Evolutionary conservation across 1,140 invertebrate genomes (phyloP).

Genomic region (Hyles vespertilio): DNA sequence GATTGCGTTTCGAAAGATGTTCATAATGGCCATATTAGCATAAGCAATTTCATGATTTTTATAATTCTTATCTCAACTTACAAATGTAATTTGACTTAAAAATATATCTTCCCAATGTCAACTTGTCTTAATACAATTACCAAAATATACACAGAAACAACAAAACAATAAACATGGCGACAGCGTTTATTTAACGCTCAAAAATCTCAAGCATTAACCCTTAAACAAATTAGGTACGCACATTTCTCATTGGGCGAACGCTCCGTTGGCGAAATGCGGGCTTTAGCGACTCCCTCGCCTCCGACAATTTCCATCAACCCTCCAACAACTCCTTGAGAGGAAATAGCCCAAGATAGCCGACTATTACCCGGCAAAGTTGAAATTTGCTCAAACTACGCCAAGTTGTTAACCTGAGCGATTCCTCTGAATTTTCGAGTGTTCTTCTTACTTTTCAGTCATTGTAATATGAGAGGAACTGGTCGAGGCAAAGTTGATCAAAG

Average conservation of each 20-base stretch:
- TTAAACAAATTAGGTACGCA: slow-evolving; percentile 17
- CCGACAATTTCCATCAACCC: slow-evolving; percentile 19
- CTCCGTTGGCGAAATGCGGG: slow-evolving; percentile 14
- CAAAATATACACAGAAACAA: too few species aligned
- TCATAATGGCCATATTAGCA: too few species aligned
- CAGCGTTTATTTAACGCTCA: not conserved
- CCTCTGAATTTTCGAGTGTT: slow-evolving; percentile 3
- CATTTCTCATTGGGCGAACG: slow-evolving; percentile 11
- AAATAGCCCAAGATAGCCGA: slow-evolving; percentile 24
- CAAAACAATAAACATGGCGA: too few species aligned
- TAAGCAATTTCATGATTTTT: too few species aligned
- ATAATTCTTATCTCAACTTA: too few species aligned
- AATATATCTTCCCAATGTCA: too few species aligned
- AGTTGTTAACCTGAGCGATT: slow-evolving; percentile 32
- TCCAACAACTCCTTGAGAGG: slow-evolving; percentile 20
- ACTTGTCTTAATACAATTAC: too few species aligned
- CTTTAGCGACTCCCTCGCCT: not conserved
- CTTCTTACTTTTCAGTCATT: too few species aligned
- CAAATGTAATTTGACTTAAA: too few species aligned
- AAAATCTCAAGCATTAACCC: slow-evolving; percentile 14
- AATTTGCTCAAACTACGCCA: slow-evolving; percentile 33
- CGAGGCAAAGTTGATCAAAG: too few species aligned
- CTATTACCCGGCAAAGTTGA: slow-evolving; percentile 29
- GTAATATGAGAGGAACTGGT: too few species aligned
- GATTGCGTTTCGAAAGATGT: too few species aligned